Evolutionary conservation across 2,888 invertebrate species (phyloP).

Genomic region (Pedicia rivosa): DNA sequence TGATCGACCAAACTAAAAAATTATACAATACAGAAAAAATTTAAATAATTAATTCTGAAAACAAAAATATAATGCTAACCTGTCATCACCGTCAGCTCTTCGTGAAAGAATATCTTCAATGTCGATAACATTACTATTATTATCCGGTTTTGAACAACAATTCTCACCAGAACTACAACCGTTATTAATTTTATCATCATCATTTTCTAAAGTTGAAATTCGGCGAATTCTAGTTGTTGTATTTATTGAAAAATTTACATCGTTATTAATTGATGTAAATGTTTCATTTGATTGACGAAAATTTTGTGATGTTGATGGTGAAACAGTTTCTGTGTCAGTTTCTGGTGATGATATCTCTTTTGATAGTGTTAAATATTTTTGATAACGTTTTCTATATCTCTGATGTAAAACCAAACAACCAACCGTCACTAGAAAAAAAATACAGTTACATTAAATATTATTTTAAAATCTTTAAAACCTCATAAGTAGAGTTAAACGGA

Average conservation of each 20-base stretch:
- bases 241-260: slow-evolving; percentile 13
- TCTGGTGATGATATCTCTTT: slow-evolving; percentile 38
- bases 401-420: slow-evolving; percentile 72
- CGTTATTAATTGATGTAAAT: slow-evolving; percentile 23
- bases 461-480: too few species aligned
- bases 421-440: slow-evolving; percentile 43
- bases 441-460: too few species aligned
- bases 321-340: slow-evolving; percentile 18
- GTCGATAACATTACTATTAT: slow-evolving; percentile 31
- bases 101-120: too few species aligned
- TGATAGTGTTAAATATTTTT: slow-evolving; percentile 44
- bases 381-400: slow-evolving; percentile 54
- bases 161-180: slow-evolving; percentile 22
- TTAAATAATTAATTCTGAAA: too few species aligned
- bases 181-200: slow-evolving; percentile 18
- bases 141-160: slow-evolving; percentile 17
- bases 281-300: slow-evolving; percentile 10
- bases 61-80: too few species aligned
- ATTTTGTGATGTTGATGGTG: not conserved
- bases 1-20: slow-evolving; percentile 15
- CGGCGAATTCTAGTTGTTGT: slow-evolving; percentile 16
- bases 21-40: slow-evolving; percentile 8
- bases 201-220: slow-evolving; percentile 25
- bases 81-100: too few species aligned
- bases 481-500: too few species aligned